Percentiles rank a stretch among this genome's conserved stretches.
Conservation (phyloP, 2,888 invertebrate genomes). For the Oscheius sp. region DNA sequence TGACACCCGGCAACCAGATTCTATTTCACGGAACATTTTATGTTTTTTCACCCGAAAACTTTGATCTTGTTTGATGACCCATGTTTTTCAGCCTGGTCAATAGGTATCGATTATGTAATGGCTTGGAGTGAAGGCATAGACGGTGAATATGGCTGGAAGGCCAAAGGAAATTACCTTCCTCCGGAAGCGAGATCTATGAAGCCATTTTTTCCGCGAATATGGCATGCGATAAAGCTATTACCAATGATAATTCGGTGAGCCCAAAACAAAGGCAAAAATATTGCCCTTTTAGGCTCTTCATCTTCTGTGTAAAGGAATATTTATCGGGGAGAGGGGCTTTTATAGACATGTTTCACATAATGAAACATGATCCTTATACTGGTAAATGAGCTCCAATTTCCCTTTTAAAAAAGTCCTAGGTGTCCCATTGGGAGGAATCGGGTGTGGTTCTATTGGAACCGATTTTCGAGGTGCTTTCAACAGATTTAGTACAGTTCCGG, state of each 20-base stretch:
- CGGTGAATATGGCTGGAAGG: slow-evolving; percentile 49
- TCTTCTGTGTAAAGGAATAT: slow-evolving; percentile 40
- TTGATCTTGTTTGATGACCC: not conserved
- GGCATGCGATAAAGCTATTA: slow-evolving; percentile 44
- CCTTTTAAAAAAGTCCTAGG: slow-evolving; percentile 34
- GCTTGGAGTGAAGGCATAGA: slow-evolving; percentile 4
- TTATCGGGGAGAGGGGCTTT: slow-evolving; percentile 70
- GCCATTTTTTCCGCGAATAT: slow-evolving; percentile 51
- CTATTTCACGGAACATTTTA: not conserved
- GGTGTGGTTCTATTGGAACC: slow-evolving; percentile 84
- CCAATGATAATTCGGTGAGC: slow-evolving; percentile 59
- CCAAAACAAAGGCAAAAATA: not conserved
- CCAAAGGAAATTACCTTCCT: slow-evolving; percentile 42
- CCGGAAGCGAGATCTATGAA: slow-evolving; percentile 37
- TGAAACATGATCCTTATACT: slow-evolving; percentile 71
- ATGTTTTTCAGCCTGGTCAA: slow-evolving; percentile 1
- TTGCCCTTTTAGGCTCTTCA: slow-evolving; percentile 2
- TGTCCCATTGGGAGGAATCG: slow-evolving; percentile 70
- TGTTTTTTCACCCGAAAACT: not conserved
- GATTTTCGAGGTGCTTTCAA: slow-evolving; percentile 88
- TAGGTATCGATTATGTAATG: not conserved
- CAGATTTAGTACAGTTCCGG: slow-evolving; percentile 85
- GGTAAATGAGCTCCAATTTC: slow-evolving; percentile 58
- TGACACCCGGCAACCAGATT: not conserved
- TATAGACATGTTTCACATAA: slow-evolving; percentile 71